Evolutionary conservation across 2,113 vertebrate species (phyloP).

Genomic region (Jaculus jaculus): DNA sequence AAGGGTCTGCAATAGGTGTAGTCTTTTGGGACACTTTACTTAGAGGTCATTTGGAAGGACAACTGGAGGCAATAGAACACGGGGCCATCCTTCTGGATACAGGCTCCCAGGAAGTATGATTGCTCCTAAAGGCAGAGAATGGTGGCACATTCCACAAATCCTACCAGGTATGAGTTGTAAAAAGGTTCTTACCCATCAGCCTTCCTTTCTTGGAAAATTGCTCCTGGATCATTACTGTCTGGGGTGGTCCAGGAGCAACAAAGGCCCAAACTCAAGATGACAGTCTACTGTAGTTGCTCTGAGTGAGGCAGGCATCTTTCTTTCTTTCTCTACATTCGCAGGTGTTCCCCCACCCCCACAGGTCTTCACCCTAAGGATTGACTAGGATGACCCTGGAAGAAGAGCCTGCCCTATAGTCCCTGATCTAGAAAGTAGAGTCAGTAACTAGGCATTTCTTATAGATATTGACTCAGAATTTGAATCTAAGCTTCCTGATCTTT

Average conservation of each 20-base stretch:
- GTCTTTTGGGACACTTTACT: not conserved
- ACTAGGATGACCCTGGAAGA: not conserved
- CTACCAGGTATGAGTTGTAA: not conserved
- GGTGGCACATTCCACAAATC: not conserved
- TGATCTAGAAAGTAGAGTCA: not conserved
- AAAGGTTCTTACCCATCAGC: not conserved
- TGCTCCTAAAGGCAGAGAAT: not conserved
- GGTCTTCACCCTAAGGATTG: not conserved
- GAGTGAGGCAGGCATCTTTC: not conserved
- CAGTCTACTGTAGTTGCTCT: not conserved
- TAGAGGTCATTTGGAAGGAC: not conserved
- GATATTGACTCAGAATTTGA: not conserved
- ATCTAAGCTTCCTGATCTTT: not conserved
- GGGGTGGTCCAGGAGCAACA: not conserved
- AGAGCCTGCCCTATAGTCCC: too few species aligned
- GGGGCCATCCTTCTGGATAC: not conserved
- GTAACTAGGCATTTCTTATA: not conserved
- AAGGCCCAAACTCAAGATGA: not conserved
- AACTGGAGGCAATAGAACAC: not conserved
- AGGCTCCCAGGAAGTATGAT: not conserved
- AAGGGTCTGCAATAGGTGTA: not conserved
- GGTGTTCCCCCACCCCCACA: not conserved
- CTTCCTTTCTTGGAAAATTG: rapidly evolving
- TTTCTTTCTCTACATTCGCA: not conserved
- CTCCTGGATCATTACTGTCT: not conserved